These are phyloP conservation scores for Goniozus legneri DNA, from an alignment of 1,140 invertebrate genomes.

Conservation along the genomic window DNA sequence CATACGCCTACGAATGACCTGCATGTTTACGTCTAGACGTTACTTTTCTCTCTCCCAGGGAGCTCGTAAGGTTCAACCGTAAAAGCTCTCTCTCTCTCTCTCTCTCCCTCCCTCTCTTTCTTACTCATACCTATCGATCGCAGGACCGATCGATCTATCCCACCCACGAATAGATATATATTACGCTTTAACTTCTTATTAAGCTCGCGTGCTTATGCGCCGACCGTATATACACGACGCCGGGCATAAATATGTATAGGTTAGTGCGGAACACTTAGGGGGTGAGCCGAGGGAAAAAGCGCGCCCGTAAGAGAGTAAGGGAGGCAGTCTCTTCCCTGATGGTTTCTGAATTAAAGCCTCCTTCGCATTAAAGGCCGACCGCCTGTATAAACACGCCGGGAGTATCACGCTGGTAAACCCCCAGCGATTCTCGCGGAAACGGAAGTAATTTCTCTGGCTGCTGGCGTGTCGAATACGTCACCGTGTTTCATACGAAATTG, in stretches of 20 bases:
- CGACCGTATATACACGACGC: background rate
- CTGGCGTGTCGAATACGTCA: too few relatives aligned
- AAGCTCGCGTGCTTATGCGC: background rate
- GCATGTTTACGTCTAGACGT: constrained; percentile 8
- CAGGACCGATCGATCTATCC: background rate
- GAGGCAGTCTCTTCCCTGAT: too few relatives aligned
- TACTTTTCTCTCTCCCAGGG: background rate
- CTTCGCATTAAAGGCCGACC: background rate
- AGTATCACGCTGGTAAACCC: background rate
- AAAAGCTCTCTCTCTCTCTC: too few relatives aligned
- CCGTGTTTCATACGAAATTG: too few relatives aligned
- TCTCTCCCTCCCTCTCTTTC: too few relatives aligned
- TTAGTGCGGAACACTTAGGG: background rate
- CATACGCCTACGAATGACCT: background rate
- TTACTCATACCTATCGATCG: background rate
- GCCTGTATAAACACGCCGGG: background rate
- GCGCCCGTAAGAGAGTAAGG: background rate
- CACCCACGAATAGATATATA: background rate
- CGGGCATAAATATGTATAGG: background rate
- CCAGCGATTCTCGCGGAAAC: too few relatives aligned
- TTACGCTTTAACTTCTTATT: background rate
- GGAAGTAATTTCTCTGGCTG: too few relatives aligned
- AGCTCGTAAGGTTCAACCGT: background rate
- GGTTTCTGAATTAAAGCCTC: background rate
- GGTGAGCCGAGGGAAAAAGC: background rate